phyloP scores from a whole-genome alignment of 2,888 invertebrate species.

The Halictus ligatus region DNA sequence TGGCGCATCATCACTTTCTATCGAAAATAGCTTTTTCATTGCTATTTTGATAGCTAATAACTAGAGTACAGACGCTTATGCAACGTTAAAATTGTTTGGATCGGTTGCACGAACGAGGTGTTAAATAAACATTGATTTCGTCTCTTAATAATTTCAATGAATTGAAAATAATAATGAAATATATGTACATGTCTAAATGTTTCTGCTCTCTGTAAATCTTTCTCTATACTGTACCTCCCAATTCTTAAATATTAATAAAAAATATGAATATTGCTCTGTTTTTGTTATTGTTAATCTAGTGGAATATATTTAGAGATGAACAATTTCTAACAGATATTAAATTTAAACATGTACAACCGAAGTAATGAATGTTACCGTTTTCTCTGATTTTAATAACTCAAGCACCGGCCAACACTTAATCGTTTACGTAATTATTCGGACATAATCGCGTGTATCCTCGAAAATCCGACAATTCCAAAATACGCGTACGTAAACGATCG shows the following conservation, averaged over 20 bases:
- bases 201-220: too few species aligned
- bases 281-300: too few species aligned
- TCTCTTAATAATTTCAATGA: too few species aligned
- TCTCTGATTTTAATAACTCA: not conserved
- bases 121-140: not conserved
- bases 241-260: too few species aligned
- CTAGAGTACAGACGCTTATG: not conserved
- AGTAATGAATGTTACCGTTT: not conserved
- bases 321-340: too few species aligned
- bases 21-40: conserved; percentile 4
- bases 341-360: not conserved
- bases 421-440: not conserved
- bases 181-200: too few species aligned
- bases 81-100: not conserved
- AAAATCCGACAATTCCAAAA: conserved; percentile 10
- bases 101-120: not conserved
- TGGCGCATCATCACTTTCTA: not conserved
- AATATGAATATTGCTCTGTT: too few species aligned
- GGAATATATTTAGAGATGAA: too few species aligned
- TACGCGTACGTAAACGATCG: not conserved
- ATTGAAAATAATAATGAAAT: too few species aligned
- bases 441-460: not conserved
- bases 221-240: too few species aligned
- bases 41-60: not conserved
- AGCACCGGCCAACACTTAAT: too few species aligned